phyloP scores from a whole-genome alignment of 1,140 invertebrate species.

The Akabosia matsudoensis region DNA sequence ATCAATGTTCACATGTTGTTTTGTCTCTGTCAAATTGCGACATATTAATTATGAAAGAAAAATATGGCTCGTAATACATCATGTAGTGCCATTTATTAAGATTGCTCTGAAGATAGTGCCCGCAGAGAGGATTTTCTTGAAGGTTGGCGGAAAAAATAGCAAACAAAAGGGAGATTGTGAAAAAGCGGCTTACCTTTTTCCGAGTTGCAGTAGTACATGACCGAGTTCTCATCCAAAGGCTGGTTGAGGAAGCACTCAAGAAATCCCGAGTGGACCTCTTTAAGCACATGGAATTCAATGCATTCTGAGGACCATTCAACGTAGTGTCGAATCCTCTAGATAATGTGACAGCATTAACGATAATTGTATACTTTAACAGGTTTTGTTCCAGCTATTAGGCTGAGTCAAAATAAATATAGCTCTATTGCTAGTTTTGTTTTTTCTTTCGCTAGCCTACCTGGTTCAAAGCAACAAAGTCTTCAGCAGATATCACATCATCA shows the following conservation, averaged over 20 bases:
- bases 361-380: no score
- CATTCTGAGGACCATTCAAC: conserved; percentile 69
- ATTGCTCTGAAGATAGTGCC: no score
- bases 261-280: conserved; percentile 65
- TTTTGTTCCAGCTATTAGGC: no score
- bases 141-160: no score
- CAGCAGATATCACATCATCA: conserved; percentile 65
- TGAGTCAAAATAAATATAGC: no score
- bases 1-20: conserved; percentile 51
- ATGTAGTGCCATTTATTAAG: no score
- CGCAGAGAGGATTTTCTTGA: no score
- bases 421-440: no score
- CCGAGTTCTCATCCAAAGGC: conserved; percentile 44
- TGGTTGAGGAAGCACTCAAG: conserved; percentile 60
- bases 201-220: conserved; percentile 45
- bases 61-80: no score
- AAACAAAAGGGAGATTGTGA: no score
- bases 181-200: conserved; percentile 46
- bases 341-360: conserved; percentile 46
- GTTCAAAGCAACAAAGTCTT: conserved; percentile 66
- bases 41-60: background rate
- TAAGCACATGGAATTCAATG: conserved; percentile 64
- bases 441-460: conserved; percentile 58
- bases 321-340: conserved; percentile 67
- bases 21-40: conserved; percentile 37